Percentiles rank a stretch among this genome's conserved stretches.
Evolutionary conservation across 2,113 vertebrate species (phyloP).

Genomic region (Perca fluviatilis): DNA sequence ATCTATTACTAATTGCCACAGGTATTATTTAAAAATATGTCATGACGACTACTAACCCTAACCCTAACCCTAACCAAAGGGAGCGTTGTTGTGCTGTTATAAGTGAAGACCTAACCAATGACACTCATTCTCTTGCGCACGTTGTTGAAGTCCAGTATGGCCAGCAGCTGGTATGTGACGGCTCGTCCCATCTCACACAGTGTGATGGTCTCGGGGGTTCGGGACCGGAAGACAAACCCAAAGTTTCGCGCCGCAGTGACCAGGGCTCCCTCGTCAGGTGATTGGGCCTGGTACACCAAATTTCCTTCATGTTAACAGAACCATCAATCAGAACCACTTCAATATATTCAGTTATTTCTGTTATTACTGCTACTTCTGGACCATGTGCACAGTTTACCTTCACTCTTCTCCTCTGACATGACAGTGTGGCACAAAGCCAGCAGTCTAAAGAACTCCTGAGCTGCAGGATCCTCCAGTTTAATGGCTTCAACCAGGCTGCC

Average conservation of each 20-base stretch:
- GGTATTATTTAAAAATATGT: neutral
- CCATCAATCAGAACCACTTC: slow-evolving; percentile 54
- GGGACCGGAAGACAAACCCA: slow-evolving; percentile 90
- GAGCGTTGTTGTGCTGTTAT: slow-evolving; percentile 51
- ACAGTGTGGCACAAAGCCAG: slow-evolving; percentile 93
- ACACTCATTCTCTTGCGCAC: slow-evolving; percentile 95
- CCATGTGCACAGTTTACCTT: slow-evolving; percentile 81
- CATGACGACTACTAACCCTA: neutral
- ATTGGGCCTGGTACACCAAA: slow-evolving; percentile 93
- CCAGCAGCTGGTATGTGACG: slow-evolving; percentile 90
- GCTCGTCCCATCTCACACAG: slow-evolving; percentile 88
- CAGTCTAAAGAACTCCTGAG: slow-evolving; percentile 92
- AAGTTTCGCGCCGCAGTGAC: slow-evolving; percentile 93
- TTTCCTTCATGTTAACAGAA: slow-evolving; percentile 79
- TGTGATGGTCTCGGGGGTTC: slow-evolving; percentile 90
- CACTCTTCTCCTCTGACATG: slow-evolving; percentile 91
- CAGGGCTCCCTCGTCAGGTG: slow-evolving; percentile 91
- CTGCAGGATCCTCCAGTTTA: slow-evolving; percentile 83
- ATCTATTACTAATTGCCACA: neutral
- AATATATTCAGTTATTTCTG: neutral
- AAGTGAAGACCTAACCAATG: slow-evolving; percentile 85
- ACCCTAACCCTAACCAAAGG: neutral
- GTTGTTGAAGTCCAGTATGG: slow-evolving; percentile 96
- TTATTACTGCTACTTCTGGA: neutral
- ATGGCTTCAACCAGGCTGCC: slow-evolving; percentile 87